Base-by-base conservation (phyloP, 2,797 vertebrate genomes). In the Rhyacichthys aspro region DNA sequence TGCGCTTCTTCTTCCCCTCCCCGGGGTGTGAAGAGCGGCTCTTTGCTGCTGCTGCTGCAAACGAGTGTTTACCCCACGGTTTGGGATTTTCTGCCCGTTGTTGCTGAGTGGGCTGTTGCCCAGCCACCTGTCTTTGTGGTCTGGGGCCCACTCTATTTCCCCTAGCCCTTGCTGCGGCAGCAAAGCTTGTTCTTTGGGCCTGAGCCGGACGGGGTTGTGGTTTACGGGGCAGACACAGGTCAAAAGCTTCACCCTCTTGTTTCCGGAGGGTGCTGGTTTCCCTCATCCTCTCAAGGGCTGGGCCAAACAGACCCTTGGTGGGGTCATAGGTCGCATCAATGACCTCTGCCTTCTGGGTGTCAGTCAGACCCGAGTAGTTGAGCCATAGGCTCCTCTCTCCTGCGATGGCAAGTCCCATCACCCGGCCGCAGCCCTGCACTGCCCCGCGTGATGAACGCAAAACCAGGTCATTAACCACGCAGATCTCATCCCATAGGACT, bases 231-330 rank as follows among this genome's bases (percentile, higher is more conserved):
- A 47, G 12, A n/a, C 43, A 58, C 2, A 46, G 10, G 14, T 47
- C 7, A 19, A 59, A 59, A 16, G 33, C 36, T 39, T 47, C 34
- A 23, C 14, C 9, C 5, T 59, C 43, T 9, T 47, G 34, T 15
- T 58, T 58, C 14, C 15, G 1, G 15, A 36, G 14, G 56, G 16
- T 47, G 9, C 34, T 47, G 3, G 56, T 47, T 33, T 38, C 56
- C 11, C 44, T 23, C 33, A 17, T 46, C 8, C 46, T 38, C 10
- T 46, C 56, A 4, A 38, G 42, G 1, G 55, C 37, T 15, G 28
- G 17, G 4, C 34, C 44, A 7, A 71, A 60, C 1, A 71, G 33
- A 46, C 52, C 50, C 5, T 71, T 60, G 23, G 56, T 60, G 2
- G 56, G 39, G 34, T 55, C 23, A 11, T 52, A 61, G 3, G n/a